Conservation (phyloP, 2,797 vertebrate genomes). For the Gobio occitaniae region DNA sequence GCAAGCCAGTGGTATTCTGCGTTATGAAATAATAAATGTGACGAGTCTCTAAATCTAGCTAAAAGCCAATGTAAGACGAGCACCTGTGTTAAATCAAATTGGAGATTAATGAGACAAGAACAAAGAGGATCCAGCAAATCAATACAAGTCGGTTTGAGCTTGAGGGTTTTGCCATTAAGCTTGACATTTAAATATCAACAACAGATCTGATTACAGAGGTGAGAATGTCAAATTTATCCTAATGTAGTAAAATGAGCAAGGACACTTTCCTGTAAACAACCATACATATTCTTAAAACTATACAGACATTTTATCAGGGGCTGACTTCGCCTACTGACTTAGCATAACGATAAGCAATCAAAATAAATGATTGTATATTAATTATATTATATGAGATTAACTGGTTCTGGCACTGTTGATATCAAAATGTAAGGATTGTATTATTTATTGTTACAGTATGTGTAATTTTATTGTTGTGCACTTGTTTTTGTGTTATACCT, state of each 20-base stretch:
- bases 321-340: neutral
- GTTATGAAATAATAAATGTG: neutral
- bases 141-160: slow-evolving; percentile 49
- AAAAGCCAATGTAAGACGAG: slow-evolving; percentile 4
- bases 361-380: neutral
- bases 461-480: neutral
- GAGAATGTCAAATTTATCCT: slow-evolving; percentile 53
- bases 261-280: slow-evolving; percentile 26
- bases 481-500: neutral
- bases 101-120: slow-evolving; percentile 50
- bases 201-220: slow-evolving; percentile 59
- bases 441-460: neutral
- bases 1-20: neutral
- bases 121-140: slow-evolving; percentile 58
- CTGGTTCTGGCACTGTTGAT: neutral
- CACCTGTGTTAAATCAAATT: slow-evolving; percentile 36
- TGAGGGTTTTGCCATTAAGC: slow-evolving; percentile 60
- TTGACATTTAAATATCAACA: slow-evolving; percentile 64
- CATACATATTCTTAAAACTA: neutral
- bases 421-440: neutral
- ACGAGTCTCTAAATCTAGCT: slow-evolving; percentile 5
- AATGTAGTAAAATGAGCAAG: slow-evolving; percentile 56
- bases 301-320: slow-evolving; percentile 3
- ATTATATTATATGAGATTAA: neutral
- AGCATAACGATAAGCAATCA: neutral